These are phyloP conservation scores for Rhamphomyia laevipes DNA, from an alignment of 2,888 invertebrate species.

Conservation along the genomic window DNA sequence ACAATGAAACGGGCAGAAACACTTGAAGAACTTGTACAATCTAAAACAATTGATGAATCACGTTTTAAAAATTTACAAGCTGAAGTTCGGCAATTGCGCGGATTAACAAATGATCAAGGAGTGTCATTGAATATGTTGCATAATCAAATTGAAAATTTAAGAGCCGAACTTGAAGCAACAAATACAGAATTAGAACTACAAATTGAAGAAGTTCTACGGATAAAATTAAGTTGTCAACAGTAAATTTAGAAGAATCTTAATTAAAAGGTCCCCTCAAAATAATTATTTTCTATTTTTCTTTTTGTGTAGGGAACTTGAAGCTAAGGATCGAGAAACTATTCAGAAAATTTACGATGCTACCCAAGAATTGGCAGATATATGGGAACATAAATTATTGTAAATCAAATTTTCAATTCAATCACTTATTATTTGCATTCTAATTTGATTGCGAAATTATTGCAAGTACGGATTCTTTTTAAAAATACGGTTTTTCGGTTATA, in stretches of 20 bases:
- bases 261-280: neutral
- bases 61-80: slow-evolving; percentile 31
- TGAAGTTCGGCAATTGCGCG: slow-evolving; percentile 45
- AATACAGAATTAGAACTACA: slow-evolving; percentile 42
- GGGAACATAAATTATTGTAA: slow-evolving; percentile 48
- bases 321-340: slow-evolving; percentile 39
- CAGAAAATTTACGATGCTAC: slow-evolving; percentile 42
- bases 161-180: slow-evolving; percentile 40
- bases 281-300: neutral
- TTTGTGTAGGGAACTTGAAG: slow-evolving; percentile 33
- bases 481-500: too few relatives aligned
- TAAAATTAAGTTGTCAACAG: slow-evolving; percentile 10
- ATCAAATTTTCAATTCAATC: slow-evolving; percentile 10
- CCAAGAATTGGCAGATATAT: slow-evolving; percentile 45
- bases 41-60: too few relatives aligned
- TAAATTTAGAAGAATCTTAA: neutral
- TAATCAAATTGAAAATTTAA: slow-evolving; percentile 44
- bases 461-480: too few relatives aligned
- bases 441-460: too few relatives aligned
- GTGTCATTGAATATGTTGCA: slow-evolving; percentile 40
- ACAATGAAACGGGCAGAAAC: slow-evolving; percentile 35
- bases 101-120: slow-evolving; percentile 45
- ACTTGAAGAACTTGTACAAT: neutral
- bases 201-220: slow-evolving; percentile 35
- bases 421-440: too few relatives aligned